These are phyloP conservation scores for Xestia rhomboidea DNA, from an alignment of 2,888 invertebrate species.

Conservation along the genomic window DNA sequence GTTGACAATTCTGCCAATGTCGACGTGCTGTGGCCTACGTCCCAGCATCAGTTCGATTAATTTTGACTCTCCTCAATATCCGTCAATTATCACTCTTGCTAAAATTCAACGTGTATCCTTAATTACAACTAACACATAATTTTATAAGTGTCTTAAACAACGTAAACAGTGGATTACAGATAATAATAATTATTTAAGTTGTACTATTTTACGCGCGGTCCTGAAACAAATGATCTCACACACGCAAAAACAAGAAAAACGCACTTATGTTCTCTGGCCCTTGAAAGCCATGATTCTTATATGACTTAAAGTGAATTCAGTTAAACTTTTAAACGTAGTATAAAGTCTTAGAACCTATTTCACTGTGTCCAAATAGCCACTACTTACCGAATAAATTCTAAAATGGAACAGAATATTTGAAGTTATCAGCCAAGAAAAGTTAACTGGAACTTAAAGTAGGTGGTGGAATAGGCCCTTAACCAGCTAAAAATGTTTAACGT, in stretches of 20 bases:
- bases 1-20: background rate
- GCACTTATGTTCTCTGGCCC: background rate
- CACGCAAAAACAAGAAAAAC: background rate
- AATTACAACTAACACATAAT: background rate
- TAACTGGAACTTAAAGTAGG: too few species aligned
- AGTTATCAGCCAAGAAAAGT: too few species aligned
- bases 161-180: background rate
- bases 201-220: too few species aligned
- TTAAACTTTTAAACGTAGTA: background rate
- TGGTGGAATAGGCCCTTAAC: too few species aligned
- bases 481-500: too few species aligned
- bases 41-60: background rate
- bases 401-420: too few species aligned
- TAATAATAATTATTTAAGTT: background rate
- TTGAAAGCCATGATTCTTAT: too few species aligned
- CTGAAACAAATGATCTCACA: background rate
- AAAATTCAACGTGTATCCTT: background rate
- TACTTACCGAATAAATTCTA: too few species aligned
- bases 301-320: background rate
- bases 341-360: too few species aligned
- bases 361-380: too few species aligned
- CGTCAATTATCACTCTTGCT: background rate
- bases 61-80: background rate
- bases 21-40: background rate
- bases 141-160: background rate